Conservation (phyloP, 2,113 vertebrate species). For the Sylvia atricapilla region DNA sequence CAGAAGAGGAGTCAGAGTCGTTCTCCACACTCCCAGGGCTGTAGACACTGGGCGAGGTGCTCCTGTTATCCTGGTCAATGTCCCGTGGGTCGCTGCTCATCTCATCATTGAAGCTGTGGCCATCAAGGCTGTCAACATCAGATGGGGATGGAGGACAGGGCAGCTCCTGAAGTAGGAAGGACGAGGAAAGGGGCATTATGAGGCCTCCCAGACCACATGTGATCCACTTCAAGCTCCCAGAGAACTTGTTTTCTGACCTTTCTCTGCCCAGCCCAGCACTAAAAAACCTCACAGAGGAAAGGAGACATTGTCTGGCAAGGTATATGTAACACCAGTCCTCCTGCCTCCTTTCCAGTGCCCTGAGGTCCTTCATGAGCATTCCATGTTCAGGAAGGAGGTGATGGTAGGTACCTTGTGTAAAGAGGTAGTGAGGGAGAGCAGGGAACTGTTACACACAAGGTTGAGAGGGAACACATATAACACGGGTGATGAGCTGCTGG, state of each 20-base stretch:
- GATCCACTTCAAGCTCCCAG: background rate
- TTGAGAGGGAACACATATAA: background rate
- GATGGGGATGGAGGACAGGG: conserved; percentile 79
- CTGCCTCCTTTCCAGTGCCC: background rate
- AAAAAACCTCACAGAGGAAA: background rate
- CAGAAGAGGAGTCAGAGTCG: conserved; percentile 88
- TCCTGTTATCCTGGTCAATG: conserved; percentile 99
- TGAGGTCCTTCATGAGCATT: background rate
- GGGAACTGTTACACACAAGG: background rate
- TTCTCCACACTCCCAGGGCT: conserved; percentile 94
- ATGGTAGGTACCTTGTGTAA: background rate
- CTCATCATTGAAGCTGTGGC: conserved; percentile 92
- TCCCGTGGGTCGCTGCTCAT: conserved; percentile 93
- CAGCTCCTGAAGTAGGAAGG: conserved; percentile 61
- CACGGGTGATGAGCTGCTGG: accelerated
- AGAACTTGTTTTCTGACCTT: background rate
- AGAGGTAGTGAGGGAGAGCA: background rate
- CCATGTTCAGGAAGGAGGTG: background rate
- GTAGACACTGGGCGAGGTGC: conserved; percentile 95
- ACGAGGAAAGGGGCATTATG: background rate
- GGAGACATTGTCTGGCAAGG: background rate
- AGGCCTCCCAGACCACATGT: background rate
- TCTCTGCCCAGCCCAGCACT: background rate
- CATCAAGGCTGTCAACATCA: conserved; percentile 85
- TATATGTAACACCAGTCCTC: background rate